Conservation (phyloP, 2,797 vertebrate species). For the Dryobates pubescens region DNA sequence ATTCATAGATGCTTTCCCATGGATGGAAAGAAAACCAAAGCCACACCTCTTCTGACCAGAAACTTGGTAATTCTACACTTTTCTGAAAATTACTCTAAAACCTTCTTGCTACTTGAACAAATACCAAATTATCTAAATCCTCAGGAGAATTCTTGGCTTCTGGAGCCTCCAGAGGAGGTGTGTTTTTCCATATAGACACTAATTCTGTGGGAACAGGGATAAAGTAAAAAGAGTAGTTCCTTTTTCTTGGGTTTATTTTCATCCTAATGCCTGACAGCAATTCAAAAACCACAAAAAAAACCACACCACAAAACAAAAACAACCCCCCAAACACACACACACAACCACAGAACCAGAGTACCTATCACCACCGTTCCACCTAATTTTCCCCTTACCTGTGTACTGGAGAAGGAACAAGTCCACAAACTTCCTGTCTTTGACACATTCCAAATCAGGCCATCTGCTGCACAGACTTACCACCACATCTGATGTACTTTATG, state of each 20-base stretch:
- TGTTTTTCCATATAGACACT: constrained; percentile 6
- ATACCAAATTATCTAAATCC: neutral
- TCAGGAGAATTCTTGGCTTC: neutral
- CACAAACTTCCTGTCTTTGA: neutral
- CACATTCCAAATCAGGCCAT: neutral
- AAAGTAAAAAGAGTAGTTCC: constrained; percentile 53
- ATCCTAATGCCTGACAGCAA: neutral
- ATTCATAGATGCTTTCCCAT: neutral
- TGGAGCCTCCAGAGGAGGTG: neutral
- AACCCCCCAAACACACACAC: no score
- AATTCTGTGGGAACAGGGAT: constrained; percentile 34
- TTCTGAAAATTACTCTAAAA: neutral
- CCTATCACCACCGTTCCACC: neutral
- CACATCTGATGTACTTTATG: neutral
- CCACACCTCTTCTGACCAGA: neutral
- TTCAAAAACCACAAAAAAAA: neutral
- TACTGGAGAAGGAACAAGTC: neutral
- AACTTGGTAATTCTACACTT: neutral
- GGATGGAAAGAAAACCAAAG: neutral
- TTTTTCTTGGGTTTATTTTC: constrained; percentile 48
- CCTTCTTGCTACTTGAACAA: neutral
- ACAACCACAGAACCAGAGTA: neutral
- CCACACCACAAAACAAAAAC: no score
- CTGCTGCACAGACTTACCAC: neutral
- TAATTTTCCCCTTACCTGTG: neutral